A percentile compares a stretch with the other conserved stretches of the same genome.
phyloP scores from a whole-genome alignment of 2,888 invertebrate genomes.

The Spicauda simplicius region DNA sequence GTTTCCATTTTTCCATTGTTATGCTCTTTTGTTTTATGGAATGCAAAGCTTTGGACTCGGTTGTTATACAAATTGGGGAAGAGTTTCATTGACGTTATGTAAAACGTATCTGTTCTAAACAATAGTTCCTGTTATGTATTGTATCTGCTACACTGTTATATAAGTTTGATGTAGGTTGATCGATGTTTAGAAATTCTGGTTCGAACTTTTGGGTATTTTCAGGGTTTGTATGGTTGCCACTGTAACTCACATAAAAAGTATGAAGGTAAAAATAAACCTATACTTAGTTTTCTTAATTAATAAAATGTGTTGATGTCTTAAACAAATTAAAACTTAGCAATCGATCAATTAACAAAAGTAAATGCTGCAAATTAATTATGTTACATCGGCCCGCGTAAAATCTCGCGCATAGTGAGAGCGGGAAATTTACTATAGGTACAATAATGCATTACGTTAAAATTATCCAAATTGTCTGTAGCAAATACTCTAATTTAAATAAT shows the following conservation, averaged over 20 bases:
- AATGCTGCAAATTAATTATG: no score
- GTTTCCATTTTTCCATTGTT: constrained; percentile 74
- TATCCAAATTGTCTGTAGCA: no score
- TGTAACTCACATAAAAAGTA: not conserved
- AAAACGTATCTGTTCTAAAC: constrained; percentile 40
- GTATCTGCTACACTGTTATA: constrained; percentile 32
- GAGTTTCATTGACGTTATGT: constrained; percentile 51
- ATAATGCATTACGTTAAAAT: no score
- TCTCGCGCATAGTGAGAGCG: no score
- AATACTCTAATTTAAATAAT: no score
- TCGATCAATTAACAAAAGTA: no score
- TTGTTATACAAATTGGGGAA: constrained; percentile 61
- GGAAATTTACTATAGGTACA: no score
- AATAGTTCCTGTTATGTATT: constrained; percentile 39
- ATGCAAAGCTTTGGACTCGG: constrained; percentile 63
- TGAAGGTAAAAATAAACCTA: no score
- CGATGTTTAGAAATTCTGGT: constrained; percentile 6
- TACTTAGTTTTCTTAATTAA: no score
- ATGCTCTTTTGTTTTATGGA: constrained; percentile 75
- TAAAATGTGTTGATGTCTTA: no score
- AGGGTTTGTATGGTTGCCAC: not conserved
- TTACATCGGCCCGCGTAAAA: no score
- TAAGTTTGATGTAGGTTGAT: constrained; percentile 17
- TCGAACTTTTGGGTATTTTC: not conserved
- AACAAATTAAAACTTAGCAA: no score